phyloP scores from a whole-genome alignment of 2,888 invertebrate species.

The Cephus nigrinus region DNA sequence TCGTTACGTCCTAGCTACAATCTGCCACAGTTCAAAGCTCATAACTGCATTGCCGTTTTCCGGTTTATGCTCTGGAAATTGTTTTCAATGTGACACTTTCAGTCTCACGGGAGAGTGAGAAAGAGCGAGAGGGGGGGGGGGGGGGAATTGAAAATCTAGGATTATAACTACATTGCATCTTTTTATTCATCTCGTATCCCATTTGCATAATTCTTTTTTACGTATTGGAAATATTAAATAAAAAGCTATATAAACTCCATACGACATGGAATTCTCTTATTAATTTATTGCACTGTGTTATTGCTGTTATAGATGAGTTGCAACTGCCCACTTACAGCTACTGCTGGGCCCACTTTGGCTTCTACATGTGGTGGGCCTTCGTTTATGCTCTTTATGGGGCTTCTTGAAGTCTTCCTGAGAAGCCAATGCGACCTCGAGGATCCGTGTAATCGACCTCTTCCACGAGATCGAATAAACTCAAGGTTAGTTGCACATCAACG shows the following conservation, averaged over 20 bases:
- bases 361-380: slow-evolving; percentile 86
- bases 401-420: slow-evolving; percentile 85
- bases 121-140: too few relatives aligned
- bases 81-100: background rate
- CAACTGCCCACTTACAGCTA: slow-evolving; percentile 83
- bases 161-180: too few relatives aligned
- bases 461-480: slow-evolving; percentile 55
- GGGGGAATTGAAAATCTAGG: too few relatives aligned
- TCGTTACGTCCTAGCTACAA: background rate
- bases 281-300: background rate
- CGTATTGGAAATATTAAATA: background rate
- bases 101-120: background rate
- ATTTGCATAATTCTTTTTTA: background rate
- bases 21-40: background rate
- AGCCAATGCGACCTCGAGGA: slow-evolving; percentile 90
- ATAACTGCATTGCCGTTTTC: background rate
- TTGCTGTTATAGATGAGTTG: slow-evolving; percentile 67
- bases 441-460: slow-evolving; percentile 79
- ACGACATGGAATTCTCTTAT: background rate
- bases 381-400: slow-evolving; percentile 91
- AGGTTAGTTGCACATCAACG: slow-evolving; percentile 36
- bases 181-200: too few relatives aligned
- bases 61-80: background rate
- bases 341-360: slow-evolving; percentile 85
- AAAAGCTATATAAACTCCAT: background rate